phyloP scores from a whole-genome alignment of 2,888 invertebrate genomes.

The Oligia strigilis region DNA sequence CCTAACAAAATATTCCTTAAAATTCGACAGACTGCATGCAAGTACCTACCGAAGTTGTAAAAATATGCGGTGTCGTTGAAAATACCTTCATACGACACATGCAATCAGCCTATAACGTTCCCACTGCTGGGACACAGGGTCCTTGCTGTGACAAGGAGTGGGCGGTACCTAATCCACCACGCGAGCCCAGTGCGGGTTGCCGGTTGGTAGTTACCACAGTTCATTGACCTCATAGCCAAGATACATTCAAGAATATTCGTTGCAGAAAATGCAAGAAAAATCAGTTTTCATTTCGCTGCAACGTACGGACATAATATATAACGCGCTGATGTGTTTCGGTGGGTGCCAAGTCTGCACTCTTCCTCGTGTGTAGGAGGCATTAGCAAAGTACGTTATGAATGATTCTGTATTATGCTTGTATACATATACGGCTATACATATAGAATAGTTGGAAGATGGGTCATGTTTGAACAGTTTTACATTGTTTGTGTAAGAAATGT shows the following conservation, averaged over 20 bases:
- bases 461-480: not conserved
- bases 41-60: not conserved
- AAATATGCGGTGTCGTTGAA: not conserved
- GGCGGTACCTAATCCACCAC: too few relatives aligned
- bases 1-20: not conserved
- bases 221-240: conserved; percentile 53
- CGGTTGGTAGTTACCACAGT: conserved; percentile 18
- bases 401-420: conserved; percentile 29
- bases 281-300: conserved; percentile 52
- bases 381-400: conserved; percentile 60
- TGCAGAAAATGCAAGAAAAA: conserved; percentile 50
- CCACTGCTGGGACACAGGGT: too few relatives aligned
- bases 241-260: conserved; percentile 47
- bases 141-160: too few relatives aligned
- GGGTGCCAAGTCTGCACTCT: conserved; percentile 55
- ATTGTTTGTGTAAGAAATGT: not conserved
- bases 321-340: conserved; percentile 48
- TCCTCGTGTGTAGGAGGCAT: conserved; percentile 38
- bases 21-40: not conserved
- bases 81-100: conserved; percentile 5
- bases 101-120: not conserved
- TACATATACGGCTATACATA: too few relatives aligned
- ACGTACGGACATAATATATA: conserved; percentile 42
- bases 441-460: not conserved
- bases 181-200: too few relatives aligned